These are phyloP conservation scores for Cebidichthys violaceus DNA, from an alignment of 2,113 vertebrate genomes.

Conservation along the genomic window DNA sequence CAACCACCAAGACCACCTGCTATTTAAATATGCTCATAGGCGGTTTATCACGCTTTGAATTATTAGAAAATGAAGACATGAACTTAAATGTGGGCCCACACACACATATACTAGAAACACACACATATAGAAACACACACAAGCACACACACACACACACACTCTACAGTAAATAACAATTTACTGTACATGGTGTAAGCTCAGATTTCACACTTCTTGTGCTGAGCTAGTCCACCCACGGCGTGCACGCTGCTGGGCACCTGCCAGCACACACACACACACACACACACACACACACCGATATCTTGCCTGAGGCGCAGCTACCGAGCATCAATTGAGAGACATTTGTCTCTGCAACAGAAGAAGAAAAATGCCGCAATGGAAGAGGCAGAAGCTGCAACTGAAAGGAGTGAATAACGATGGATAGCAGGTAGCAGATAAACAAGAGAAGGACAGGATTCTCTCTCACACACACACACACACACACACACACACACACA, in stretches of 20 bases:
- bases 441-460: constrained; percentile 35
- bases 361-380: constrained; percentile 58
- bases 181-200: constrained; percentile 56
- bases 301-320: constrained; percentile 42
- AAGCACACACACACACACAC: constrained; percentile 13
- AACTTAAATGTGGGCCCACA: constrained; percentile 24
- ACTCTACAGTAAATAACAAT: constrained; percentile 34
- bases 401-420: constrained; percentile 62
- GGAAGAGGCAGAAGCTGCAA: constrained; percentile 68
- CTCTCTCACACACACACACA: constrained; percentile 25
- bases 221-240: constrained; percentile 47
- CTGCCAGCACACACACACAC: constrained; percentile 43
- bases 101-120: neutral
- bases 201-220: constrained; percentile 54
- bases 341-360: constrained; percentile 42
- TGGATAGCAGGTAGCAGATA: constrained; percentile 51
- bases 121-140: neutral
- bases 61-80: constrained; percentile 37
- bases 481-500: constrained; percentile 13
- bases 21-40: constrained; percentile 57
- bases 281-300: constrained; percentile 16
- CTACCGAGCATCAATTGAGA: constrained; percentile 22
- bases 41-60: constrained; percentile 26
- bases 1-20: constrained; percentile 57
- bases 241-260: constrained; percentile 48